These are phyloP conservation scores for Rhamnusium bicolor DNA, from an alignment of 2,888 invertebrate species.

Conservation along the genomic window DNA sequence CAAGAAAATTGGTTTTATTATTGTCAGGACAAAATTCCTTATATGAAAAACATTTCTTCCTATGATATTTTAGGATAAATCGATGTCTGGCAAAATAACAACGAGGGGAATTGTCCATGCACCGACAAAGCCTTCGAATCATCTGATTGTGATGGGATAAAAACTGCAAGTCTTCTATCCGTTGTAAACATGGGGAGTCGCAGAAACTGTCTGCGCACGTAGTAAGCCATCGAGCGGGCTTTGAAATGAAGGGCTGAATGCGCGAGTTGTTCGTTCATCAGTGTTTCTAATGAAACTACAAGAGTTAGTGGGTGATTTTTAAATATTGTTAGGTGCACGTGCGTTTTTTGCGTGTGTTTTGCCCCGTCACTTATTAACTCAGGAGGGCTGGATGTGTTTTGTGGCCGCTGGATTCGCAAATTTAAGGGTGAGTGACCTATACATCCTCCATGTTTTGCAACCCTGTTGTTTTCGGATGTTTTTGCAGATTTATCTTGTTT, in stretches of 20 bases:
- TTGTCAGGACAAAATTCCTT: no score
- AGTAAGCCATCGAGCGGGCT: conserved; percentile 57
- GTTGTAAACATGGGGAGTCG: conserved; percentile 54
- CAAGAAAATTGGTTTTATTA: no score
- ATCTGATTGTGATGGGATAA: not conserved
- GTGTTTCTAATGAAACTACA: conserved; percentile 60
- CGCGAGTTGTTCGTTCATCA: conserved; percentile 55
- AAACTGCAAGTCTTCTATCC: conserved; percentile 40
- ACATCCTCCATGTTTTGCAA: conserved; percentile 41
- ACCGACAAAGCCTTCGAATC: not conserved
- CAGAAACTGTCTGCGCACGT: conserved; percentile 50
- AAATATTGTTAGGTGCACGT: conserved; percentile 56
- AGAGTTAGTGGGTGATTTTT: conserved; percentile 59
- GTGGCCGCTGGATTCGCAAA: conserved; percentile 15
- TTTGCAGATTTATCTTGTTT: not conserved
- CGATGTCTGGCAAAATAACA: not conserved
- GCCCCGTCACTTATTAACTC: not conserved
- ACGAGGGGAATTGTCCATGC: not conserved
- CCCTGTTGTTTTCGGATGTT: not conserved
- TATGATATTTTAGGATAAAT: not conserved
- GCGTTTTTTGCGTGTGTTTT: conserved; percentile 50
- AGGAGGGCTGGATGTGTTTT: conserved; percentile 1
- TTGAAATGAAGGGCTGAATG: conserved; percentile 59
- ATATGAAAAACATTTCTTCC: no score
- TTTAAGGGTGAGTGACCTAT: conserved; percentile 53